phyloP scores from a whole-genome alignment of 2,113 vertebrate species.

The Heterotis niloticus region DNA sequence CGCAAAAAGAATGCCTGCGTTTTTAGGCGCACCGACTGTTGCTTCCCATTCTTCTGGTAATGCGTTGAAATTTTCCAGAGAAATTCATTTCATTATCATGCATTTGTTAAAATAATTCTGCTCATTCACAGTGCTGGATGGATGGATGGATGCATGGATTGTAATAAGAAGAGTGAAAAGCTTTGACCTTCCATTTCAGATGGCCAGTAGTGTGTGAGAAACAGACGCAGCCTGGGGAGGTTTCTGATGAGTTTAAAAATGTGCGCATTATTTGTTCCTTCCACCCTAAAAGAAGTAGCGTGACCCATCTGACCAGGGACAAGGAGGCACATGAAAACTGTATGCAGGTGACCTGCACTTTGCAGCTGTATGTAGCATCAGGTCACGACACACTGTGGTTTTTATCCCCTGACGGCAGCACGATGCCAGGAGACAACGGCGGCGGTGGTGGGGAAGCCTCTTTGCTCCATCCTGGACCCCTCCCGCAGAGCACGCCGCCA shows the following conservation, averaged over 20 bases:
- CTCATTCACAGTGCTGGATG: no score
- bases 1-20: background rate
- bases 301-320: slow-evolving; percentile 34
- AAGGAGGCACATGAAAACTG: slow-evolving; percentile 49
- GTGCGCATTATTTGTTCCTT: slow-evolving; percentile 24
- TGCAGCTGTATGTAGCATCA: slow-evolving; percentile 30
- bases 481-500: no score
- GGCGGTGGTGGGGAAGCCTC: no score
- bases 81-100: background rate
- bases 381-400: slow-evolving; percentile 41
- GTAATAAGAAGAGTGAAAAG: no score
- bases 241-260: slow-evolving; percentile 2
- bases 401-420: slow-evolving; percentile 34
- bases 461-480: no score
- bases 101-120: no score
- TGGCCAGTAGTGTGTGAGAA: no score
- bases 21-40: background rate
- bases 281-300: background rate
- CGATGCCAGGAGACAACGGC: no score
- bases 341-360: slow-evolving; percentile 54
- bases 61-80: background rate
- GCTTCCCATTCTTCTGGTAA: background rate
- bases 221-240: no score
- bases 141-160: no score
- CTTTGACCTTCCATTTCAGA: no score